A percentile compares a stretch with the other conserved stretches of the same genome.
phyloP scores from a whole-genome alignment of 2,888 invertebrate genomes.

The Cancer borealis region DNA sequence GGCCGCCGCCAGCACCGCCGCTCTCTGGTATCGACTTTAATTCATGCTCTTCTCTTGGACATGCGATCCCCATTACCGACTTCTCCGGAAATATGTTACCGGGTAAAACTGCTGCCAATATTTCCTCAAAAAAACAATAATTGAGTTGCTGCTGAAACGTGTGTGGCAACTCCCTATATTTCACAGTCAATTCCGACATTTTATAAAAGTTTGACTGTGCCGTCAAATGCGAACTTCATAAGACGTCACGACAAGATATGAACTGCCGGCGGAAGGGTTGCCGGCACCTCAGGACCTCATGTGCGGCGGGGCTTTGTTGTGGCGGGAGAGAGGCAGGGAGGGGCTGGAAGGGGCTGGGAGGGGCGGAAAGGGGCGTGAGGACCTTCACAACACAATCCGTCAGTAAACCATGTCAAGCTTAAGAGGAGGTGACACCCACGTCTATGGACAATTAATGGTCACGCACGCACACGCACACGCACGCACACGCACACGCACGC shows the following conservation, averaged over 20 bases:
- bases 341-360: not conserved
- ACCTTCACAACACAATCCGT: not conserved
- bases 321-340: not conserved
- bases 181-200: constrained; percentile 61
- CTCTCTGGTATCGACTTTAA: constrained; percentile 55
- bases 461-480: constrained; percentile 36
- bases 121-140: constrained; percentile 39
- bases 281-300: constrained; percentile 14
- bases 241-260: constrained; percentile 64
- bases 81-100: constrained; percentile 8
- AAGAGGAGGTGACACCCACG: not conserved
- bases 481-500: constrained; percentile 10
- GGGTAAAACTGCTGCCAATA: not conserved
- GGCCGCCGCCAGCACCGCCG: not conserved
- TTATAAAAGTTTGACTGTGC: constrained; percentile 64
- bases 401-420: not conserved
- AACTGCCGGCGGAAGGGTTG: constrained; percentile 59
- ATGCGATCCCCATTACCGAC: constrained; percentile 36
- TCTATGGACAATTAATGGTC: constrained; percentile 15
- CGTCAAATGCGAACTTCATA: constrained; percentile 65
- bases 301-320: constrained; percentile 40
- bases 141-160: constrained; percentile 47
- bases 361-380: not conserved
- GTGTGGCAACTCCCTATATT: constrained; percentile 56
- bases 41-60: constrained; percentile 47